Base-by-base conservation (phyloP, 2,113 vertebrate genomes). In the Geococcyx californianus region DNA sequence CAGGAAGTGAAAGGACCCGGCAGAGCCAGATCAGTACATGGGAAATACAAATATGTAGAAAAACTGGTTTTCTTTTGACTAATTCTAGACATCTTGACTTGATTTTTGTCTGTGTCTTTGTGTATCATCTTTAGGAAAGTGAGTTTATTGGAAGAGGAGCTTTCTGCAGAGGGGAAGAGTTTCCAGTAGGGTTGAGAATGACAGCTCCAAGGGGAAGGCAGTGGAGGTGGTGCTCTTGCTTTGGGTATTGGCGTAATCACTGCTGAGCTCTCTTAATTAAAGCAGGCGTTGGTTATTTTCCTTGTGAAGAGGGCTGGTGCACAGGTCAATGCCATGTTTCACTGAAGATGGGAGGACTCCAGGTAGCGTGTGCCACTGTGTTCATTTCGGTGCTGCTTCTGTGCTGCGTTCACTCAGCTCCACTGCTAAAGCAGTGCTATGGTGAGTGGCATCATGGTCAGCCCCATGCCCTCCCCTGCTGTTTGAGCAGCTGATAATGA, bases 381-480 rank as follows among this genome's bases (percentile, higher is more conserved):
- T 0, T 33, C 3, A 4, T 11, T 3, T 8, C 34, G 47, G 26
- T 0, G 0, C 3, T 4, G 0, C 29, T 42, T 42, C 51, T 20
- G 45, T 29, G 6, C 58, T 3, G 8, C 8, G 5, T 21, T 14
- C 16, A 11, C 38, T 29, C 2, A 10, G 36, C 23, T 45, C 54
- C 3, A 16, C 49, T 19, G 52, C 36, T 20, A 20, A 13, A 16
- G 44, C 44, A 3, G 51, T 42, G 5, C 17, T 1, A 20, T 13
- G 38, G 34, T 13, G 38, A 38, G 34, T 3, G 31, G 47, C 34
- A 2, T 8, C 7, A 1, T 0, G 16, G 36, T 38, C 17, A 28
- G 3, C 34, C 16, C 10, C 38, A 21, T 2, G 3, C 11, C 26
- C 38, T 63, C 66, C 38, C 8, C 2, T 25, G 64, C 33, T 18